Percentiles rank a stretch among this genome's conserved stretches.
phyloP scores from a whole-genome alignment of 1,140 invertebrate species.

The Coelopa frigida region DNA sequence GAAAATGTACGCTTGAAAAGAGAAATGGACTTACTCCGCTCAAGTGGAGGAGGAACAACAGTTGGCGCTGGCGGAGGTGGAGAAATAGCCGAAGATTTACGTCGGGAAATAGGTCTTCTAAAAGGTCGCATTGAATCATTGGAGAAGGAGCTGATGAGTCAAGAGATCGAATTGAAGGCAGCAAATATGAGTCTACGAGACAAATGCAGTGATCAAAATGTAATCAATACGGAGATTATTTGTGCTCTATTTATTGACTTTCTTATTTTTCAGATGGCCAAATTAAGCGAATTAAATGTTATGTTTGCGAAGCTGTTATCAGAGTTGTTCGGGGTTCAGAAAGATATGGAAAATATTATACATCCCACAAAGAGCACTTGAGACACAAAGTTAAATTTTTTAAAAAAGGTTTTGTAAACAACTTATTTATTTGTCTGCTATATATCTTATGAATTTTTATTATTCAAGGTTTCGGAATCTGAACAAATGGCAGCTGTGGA shows the following conservation, averaged over 20 bases:
- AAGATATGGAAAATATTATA: constrained; percentile 51
- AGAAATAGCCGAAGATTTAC: constrained; percentile 38
- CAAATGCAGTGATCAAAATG: constrained; percentile 42
- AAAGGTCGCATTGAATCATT: constrained; percentile 41
- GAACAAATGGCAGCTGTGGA: constrained; percentile 22
- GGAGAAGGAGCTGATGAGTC: constrained; percentile 39
- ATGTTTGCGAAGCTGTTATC: constrained; percentile 37
- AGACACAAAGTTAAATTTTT: constrained; percentile 36
- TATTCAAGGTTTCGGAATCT: constrained; percentile 35
- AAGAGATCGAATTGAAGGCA: constrained; percentile 40
- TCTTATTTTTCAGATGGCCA: constrained; percentile 29
- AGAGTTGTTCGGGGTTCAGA: constrained; percentile 46
- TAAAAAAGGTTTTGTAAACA: constrained; percentile 27
- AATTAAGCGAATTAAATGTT: constrained; percentile 36
- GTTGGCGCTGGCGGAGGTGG: constrained; percentile 17
- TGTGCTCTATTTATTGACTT: background rate
- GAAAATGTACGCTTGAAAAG: constrained; percentile 83
- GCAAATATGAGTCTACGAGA: constrained; percentile 40
- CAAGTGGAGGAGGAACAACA: constrained; percentile 16
- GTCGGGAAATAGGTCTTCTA: constrained; percentile 36
- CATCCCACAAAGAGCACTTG: constrained; percentile 43
- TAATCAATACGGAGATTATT: constrained; percentile 21
- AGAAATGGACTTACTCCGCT: constrained; percentile 37
- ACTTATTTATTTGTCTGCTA: background rate
- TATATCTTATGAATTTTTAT: background rate